Percentiles rank a stretch among this genome's conserved stretches.
Evolutionary conservation across 2,113 vertebrate genomes (phyloP).

Genomic region (Procavia capensis): DNA sequence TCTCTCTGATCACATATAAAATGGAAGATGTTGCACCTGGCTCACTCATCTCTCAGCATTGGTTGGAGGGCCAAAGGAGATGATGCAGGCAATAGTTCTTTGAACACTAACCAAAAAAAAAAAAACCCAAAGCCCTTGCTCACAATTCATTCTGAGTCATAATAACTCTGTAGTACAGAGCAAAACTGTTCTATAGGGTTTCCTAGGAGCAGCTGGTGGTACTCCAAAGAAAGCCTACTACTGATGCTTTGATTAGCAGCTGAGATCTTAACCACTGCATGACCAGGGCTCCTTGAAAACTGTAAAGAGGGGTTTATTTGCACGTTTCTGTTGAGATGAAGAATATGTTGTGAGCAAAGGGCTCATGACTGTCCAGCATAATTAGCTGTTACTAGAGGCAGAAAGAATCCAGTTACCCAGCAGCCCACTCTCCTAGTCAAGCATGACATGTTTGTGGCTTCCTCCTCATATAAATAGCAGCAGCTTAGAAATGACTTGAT

Average conservation of each 20-base stretch:
- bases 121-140: no score
- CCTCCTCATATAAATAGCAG: constrained; percentile 35
- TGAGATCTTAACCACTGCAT: no score
- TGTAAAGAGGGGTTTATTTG: background rate
- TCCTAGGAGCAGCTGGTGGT: no score
- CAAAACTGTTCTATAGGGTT: no score
- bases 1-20: background rate
- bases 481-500: constrained; percentile 42
- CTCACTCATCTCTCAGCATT: background rate
- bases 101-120: no score
- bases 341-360: background rate
- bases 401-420: constrained; percentile 34
- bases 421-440: background rate
- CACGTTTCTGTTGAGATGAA: background rate
- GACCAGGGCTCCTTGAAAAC: background rate
- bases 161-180: no score
- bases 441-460: constrained; percentile 36
- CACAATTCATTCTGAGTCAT: no score
- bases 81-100: background rate
- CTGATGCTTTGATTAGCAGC: no score
- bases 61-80: background rate
- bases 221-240: no score
- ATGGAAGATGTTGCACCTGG: background rate
- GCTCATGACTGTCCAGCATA: background rate
- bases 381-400: constrained; percentile 42